A percentile compares a stretch with the other conserved stretches of the same genome.
These are phyloP conservation scores for Emmelina monodactyla DNA, from an alignment of 2,888 invertebrate species.

Conservation along the genomic window DNA sequence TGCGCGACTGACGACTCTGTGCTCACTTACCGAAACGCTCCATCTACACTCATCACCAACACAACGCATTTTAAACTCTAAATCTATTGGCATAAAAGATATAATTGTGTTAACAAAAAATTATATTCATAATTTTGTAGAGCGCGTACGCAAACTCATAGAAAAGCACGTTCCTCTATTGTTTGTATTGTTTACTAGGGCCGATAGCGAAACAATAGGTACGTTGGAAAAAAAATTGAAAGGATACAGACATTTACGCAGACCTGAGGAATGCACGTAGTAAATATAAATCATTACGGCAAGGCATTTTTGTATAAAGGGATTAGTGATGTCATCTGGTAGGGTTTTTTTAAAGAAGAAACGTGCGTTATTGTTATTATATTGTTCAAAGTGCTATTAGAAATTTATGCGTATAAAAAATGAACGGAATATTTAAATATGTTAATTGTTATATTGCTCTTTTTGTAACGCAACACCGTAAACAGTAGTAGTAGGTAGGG, in stretches of 20 bases:
- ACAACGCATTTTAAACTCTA: conserved; percentile 20
- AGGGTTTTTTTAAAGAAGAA: no score
- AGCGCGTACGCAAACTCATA: conserved; percentile 56
- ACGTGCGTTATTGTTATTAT: no score
- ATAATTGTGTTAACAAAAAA: no score
- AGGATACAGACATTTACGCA: conserved; percentile 38
- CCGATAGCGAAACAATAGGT: conserved; percentile 37
- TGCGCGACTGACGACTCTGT: neutral
- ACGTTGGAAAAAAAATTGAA: conserved; percentile 26
- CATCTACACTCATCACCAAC: no score
- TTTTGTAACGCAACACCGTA: no score
- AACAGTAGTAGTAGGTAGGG: no score
- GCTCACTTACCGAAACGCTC: conserved; percentile 41
- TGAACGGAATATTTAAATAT: no score
- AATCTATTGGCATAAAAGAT: conserved; percentile 15
- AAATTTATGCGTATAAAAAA: no score
- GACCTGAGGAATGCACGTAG: conserved; percentile 24
- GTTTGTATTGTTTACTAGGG: conserved; percentile 43
- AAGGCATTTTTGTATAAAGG: neutral
- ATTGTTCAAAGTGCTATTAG: no score
- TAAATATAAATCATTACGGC: neutral
- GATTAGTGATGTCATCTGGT: conserved; percentile 1
- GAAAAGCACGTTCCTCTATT: conserved; percentile 39
- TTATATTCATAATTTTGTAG: conserved; percentile 45
- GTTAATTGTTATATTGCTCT: no score